phyloP scores from a whole-genome alignment of 2,888 invertebrate species.

The Phaedon cochleariae region DNA sequence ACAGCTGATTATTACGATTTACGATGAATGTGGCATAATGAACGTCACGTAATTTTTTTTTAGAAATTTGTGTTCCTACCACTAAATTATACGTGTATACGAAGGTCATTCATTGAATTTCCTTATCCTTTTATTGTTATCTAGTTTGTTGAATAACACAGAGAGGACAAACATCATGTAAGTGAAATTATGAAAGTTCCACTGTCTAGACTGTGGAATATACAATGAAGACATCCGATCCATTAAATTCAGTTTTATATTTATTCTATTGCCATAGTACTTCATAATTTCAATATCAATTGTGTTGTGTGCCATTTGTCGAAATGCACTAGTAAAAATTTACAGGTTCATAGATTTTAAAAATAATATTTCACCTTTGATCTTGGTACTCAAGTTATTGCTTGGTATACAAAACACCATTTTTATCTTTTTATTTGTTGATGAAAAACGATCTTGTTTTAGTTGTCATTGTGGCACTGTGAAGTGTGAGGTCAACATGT shows the following conservation, averaged over 20 bases:
- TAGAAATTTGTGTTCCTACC: not conserved
- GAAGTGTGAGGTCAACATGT: conserved; percentile 52
- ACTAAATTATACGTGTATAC: not conserved
- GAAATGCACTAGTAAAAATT: too few relatives aligned
- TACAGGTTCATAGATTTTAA: not conserved
- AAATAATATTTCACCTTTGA: not conserved
- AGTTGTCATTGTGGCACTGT: not conserved
- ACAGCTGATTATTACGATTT: not conserved
- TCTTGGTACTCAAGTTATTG: not conserved
- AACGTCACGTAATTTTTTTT: not conserved
- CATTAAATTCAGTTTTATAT: too few relatives aligned
- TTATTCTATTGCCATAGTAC: too few relatives aligned
- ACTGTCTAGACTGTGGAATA: too few relatives aligned
- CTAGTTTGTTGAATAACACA: not conserved
- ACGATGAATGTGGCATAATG: not conserved
- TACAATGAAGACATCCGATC: too few relatives aligned
- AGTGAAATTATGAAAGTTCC: not conserved
- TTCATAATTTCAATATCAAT: too few relatives aligned
- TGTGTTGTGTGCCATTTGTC: too few relatives aligned
- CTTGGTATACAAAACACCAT: too few relatives aligned
- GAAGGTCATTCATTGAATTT: not conserved
- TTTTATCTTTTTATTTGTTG: too few relatives aligned
- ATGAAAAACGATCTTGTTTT: not conserved
- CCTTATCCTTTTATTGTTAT: not conserved
- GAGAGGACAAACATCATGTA: not conserved